These are phyloP conservation scores for Porites evermanni DNA, from an alignment of 92 coral and sea anemone genomes.

Conservation along the genomic window DNA sequence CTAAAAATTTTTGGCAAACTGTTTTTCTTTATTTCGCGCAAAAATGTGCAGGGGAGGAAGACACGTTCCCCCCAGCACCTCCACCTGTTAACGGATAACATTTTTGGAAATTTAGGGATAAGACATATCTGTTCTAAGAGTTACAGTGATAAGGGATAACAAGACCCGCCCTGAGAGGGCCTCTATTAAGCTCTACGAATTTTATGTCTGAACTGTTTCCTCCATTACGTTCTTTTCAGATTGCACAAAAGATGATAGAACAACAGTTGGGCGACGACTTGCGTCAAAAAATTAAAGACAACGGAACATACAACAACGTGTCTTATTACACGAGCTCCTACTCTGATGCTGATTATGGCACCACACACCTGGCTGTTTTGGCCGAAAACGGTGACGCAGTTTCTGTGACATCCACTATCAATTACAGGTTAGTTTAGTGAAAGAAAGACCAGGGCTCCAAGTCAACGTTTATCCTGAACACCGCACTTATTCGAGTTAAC, in stretches of 20 bases:
- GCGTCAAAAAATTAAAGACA: conserved; percentile 73
- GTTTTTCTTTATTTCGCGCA: too few relatives aligned
- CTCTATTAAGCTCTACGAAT: not conserved
- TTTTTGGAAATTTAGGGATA: too few relatives aligned
- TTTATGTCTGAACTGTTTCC: not conserved
- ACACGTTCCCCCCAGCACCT: too few relatives aligned
- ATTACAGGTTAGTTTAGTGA: conserved; percentile 60
- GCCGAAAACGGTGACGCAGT: conserved; percentile 87
- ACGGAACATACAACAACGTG: conserved; percentile 54
- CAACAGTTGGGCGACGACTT: conserved; percentile 60
- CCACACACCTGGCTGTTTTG: conserved; percentile 80
- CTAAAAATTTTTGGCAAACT: too few relatives aligned
- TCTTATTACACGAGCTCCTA: conserved; percentile 67
- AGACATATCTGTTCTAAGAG: not conserved
- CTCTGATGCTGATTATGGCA: conserved; percentile 72
- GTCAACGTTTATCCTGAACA: too few relatives aligned
- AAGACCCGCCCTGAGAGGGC: not conserved
- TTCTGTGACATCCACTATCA: conserved; percentile 76
- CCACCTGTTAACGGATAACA: too few relatives aligned
- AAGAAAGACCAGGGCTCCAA: not conserved
- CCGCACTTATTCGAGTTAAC: too few relatives aligned
- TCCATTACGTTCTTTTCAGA: conserved; percentile 10
- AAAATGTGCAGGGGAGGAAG: too few relatives aligned
- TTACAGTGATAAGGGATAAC: not conserved
- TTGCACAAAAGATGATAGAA: conserved; percentile 53